Evolutionary conservation across 2,113 vertebrate species (phyloP).

Genomic region (Scytalopus superciliaris): DNA sequence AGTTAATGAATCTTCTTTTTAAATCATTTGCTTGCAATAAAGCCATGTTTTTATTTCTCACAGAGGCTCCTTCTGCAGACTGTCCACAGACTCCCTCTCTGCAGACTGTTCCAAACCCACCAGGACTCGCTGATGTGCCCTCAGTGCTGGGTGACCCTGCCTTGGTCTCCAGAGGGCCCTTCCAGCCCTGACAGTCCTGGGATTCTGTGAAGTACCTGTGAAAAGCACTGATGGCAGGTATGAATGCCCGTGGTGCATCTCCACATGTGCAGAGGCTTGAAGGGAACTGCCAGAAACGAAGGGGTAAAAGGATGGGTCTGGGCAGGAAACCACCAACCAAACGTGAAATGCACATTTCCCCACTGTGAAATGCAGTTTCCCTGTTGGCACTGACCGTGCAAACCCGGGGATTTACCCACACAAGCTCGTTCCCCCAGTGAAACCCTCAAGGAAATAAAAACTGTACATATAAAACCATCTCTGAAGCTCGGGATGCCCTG

Average conservation of each 20-base stretch:
- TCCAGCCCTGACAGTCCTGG: not conserved
- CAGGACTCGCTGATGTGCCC: not conserved
- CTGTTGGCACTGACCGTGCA: fast-evolving
- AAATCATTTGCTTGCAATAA: too few species aligned
- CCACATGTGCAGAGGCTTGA: fast-evolving
- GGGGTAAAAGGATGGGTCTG: fast-evolving
- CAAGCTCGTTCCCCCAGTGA: not conserved
- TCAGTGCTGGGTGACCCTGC: not conserved
- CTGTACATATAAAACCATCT: fast-evolving
- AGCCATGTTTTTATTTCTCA: too few species aligned
- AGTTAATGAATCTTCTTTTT: too few species aligned
- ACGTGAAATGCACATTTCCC: not conserved
- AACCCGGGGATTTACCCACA: fast-evolving
- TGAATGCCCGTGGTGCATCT: fast-evolving
- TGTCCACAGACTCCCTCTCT: not conserved
- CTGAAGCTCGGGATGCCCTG: fast-evolving
- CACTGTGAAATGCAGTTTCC: fast-evolving
- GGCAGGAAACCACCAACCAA: too few species aligned
- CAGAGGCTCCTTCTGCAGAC: too few species aligned
- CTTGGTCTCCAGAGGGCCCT: not conserved
- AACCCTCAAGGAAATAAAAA: not conserved
- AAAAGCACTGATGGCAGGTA: fast-evolving
- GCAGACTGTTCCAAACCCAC: not conserved
- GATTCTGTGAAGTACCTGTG: not conserved
- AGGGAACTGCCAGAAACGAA: not conserved